Percentiles rank a stretch among this genome's conserved stretches.
Evolutionary conservation across 1,140 invertebrate species (phyloP).

Genomic region (Drosophila bocki): DNA sequence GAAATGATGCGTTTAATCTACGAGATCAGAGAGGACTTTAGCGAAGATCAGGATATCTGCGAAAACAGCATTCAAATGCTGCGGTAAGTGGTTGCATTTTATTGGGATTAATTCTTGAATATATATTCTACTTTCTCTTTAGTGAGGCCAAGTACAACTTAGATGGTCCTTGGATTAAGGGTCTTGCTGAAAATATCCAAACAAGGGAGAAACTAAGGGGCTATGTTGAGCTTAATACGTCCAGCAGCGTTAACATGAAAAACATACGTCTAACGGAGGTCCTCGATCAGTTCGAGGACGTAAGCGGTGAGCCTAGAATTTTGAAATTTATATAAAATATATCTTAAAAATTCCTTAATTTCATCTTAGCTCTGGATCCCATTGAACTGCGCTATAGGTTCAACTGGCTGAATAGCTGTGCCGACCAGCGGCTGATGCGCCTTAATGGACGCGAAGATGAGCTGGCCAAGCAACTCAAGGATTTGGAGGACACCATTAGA

Average conservation of each 20-base stretch:
- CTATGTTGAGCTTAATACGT: too few relatives aligned
- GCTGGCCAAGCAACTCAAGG: slow-evolving; percentile 2
- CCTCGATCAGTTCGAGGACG: not conserved
- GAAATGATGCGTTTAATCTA: slow-evolving; percentile 37
- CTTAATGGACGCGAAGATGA: slow-evolving; percentile 19
- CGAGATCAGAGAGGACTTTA: slow-evolving; percentile 23
- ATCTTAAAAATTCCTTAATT: not conserved
- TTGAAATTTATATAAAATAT: too few relatives aligned
- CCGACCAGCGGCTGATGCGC: slow-evolving; percentile 32
- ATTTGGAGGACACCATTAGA: not conserved
- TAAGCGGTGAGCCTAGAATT: slow-evolving; percentile 1
- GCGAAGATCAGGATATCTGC: slow-evolving; percentile 22
- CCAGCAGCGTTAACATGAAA: not conserved
- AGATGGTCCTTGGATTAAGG: slow-evolving; percentile 29
- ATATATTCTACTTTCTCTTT: not conserved
- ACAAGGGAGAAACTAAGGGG: not conserved
- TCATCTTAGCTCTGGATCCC: slow-evolving; percentile 28
- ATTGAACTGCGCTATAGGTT: slow-evolving; percentile 52
- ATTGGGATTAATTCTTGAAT: too few relatives aligned
- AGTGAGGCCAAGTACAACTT: slow-evolving; percentile 39
- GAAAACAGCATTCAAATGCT: not conserved
- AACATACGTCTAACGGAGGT: not conserved
- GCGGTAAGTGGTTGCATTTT: slow-evolving; percentile 11
- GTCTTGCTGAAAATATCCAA: not conserved
- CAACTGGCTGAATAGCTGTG: slow-evolving; percentile 46